phyloP scores from a whole-genome alignment of 2,888 invertebrate genomes.

The Apeira syringaria region DNA sequence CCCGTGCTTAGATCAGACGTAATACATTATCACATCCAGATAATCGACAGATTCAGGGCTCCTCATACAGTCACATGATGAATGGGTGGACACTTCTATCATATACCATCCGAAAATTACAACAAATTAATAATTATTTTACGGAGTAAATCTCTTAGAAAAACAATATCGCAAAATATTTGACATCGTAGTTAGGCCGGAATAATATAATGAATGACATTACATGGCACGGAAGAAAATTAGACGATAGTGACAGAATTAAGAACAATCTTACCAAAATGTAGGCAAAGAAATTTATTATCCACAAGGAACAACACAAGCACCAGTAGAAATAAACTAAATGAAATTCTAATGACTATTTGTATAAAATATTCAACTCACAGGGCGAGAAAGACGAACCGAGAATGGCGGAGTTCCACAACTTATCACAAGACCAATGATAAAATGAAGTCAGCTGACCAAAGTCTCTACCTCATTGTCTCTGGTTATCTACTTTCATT shows the following conservation, averaged over 20 bases:
- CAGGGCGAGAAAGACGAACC: slow-evolving; percentile 76
- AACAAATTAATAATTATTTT: too few relatives aligned
- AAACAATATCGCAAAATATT: background rate
- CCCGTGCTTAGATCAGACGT: too few relatives aligned
- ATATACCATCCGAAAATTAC: too few relatives aligned
- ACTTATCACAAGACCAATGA: slow-evolving; percentile 84
- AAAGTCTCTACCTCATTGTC: slow-evolving; percentile 65
- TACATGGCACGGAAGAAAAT: slow-evolving; percentile 39
- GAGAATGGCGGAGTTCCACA: slow-evolving; percentile 81
- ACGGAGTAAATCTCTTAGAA: too few relatives aligned
- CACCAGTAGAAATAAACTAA: slow-evolving; percentile 46
- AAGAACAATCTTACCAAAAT: slow-evolving; percentile 55
- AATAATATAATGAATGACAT: slow-evolving; percentile 41
- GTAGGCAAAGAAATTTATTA: slow-evolving; percentile 34
- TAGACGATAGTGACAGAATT: slow-evolving; percentile 51
- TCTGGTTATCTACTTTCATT: slow-evolving; percentile 56
- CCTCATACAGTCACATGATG: slow-evolving; percentile 48
- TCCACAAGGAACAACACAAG: slow-evolving; percentile 52
- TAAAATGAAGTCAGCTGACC: slow-evolving; percentile 82
- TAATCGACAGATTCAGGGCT: background rate
- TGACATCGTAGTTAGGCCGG: slow-evolving; percentile 13
- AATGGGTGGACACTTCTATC: slow-evolving; percentile 39
- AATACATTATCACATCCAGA: background rate
- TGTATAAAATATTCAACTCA: slow-evolving; percentile 66
- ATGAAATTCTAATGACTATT: slow-evolving; percentile 38